Percentiles rank a stretch among this genome's conserved stretches.
These are phyloP conservation scores for Tethya wilhelma DNA, from an alignment of 37 sponge, comb jelly and placozoan genomes.

Conservation along the genomic window DNA sequence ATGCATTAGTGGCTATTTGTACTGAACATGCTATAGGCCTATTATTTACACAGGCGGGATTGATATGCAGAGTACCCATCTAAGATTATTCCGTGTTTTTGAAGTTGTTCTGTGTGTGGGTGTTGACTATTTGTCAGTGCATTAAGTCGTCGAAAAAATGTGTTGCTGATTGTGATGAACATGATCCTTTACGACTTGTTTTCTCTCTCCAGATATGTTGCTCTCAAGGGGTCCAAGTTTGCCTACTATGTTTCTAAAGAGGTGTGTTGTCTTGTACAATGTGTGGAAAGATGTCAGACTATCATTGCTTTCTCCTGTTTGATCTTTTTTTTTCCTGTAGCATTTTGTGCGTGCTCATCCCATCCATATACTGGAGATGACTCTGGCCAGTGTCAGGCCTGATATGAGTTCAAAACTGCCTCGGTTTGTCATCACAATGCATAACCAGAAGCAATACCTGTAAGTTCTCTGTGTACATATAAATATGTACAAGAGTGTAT, in stretches of 20 bases:
- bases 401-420: slow-evolving; percentile 52
- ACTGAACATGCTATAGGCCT: no score
- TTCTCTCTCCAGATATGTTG: slow-evolving; percentile 73
- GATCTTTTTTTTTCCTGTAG: slow-evolving; percentile 5
- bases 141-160: no score
- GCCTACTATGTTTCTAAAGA: slow-evolving; percentile 69
- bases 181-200: background rate
- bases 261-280: background rate
- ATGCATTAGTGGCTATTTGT: slow-evolving; percentile 17
- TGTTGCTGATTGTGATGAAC: background rate
- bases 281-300: background rate
- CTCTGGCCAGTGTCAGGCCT: slow-evolving; percentile 66
- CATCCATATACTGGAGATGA: slow-evolving; percentile 81
- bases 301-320: background rate
- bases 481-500: no score
- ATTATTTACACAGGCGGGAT: no score
- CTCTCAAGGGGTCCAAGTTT: slow-evolving; percentile 82
- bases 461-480: no score
- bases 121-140: no score
- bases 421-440: slow-evolving; percentile 75
- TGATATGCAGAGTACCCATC: no score
- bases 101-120: no score
- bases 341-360: slow-evolving; percentile 68
- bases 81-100: no score
- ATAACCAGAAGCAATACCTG: slow-evolving; percentile 71